Evolutionary conservation across 1,140 invertebrate species (phyloP), one percentile per base, ranked within the genome.

Genomic region (Holcopasites calliopsidis): DNA sequence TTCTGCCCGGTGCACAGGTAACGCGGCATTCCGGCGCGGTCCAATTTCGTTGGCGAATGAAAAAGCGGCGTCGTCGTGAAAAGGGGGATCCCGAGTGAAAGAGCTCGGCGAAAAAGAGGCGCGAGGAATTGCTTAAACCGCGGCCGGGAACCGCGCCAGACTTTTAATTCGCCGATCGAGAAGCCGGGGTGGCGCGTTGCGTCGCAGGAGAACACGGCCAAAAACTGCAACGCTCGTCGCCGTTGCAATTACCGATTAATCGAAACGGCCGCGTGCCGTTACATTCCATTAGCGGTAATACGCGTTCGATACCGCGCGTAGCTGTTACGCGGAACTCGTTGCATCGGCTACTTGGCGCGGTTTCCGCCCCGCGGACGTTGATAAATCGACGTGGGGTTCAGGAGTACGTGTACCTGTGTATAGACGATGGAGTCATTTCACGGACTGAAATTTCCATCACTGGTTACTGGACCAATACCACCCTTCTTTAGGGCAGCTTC

Each of bases 241-340:
- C 13, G 13, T 44, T 11, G 3, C 42, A 8, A 38, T 75, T 50
- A 75, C 69, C 49, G 72, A 69, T 75, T 58, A 38, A 57, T 35
- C 52, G 31, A n/a, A 11, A 10, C 8, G 10, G 16, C 7, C 21
- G 13, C 42, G 23, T 21, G 49, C 64, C 23, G 64, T 35, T 38
- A n/a, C n/a, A 44, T 49, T 38, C 52, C 72, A 69, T 68, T 69
- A 68, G 23, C 72, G 52, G 58, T 75, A 75, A 75, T 69, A 75
- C 64, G 31, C 42, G 50, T 50, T 69, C 72, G 64, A 75, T 75
- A 40, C 49, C 50, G 33, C 31, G 62, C 54, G 42, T 49, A 52
- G 54, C 52, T 50, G 50, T 75, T 75, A 75, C 62, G 26, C 52
- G 64, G 64, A 75, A 75, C 69, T 69, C 69, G 72, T 75, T 68